A percentile compares a stretch with the other conserved stretches of the same genome.
Conservation (phyloP, 2,113 vertebrate species). For the Apeltes quadracus region DNA sequence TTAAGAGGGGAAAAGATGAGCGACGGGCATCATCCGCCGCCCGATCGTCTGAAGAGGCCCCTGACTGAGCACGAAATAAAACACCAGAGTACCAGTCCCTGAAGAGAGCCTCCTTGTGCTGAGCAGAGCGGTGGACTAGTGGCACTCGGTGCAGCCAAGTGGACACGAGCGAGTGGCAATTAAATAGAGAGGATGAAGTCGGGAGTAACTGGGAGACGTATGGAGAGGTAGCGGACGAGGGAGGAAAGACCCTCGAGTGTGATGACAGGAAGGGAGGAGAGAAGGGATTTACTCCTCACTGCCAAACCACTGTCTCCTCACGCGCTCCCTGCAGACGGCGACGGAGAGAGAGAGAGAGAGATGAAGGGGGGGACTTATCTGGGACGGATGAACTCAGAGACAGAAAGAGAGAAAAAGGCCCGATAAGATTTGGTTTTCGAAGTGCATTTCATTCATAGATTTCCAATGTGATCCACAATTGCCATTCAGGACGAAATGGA, state of each 20-base stretch:
- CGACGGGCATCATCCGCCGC: not conserved
- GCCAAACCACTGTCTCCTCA: slow-evolving; percentile 71
- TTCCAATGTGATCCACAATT: too few species aligned
- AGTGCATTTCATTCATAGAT: not conserved
- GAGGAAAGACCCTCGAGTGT: slow-evolving; percentile 27
- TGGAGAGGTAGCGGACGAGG: not conserved
- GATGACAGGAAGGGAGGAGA: slow-evolving; percentile 37
- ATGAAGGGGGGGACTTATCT: slow-evolving; percentile 9
- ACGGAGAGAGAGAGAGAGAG: not conserved
- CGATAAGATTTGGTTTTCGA: not conserved
- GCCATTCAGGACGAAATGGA: too few species aligned
- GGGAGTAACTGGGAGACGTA: not conserved
- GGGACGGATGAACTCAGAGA: not conserved
- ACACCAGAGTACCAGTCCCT: not conserved
- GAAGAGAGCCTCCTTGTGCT: not conserved
- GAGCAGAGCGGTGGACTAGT: not conserved
- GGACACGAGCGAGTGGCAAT: slow-evolving; percentile 17
- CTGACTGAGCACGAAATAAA: slow-evolving; percentile 18
- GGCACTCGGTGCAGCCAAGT: slow-evolving; percentile 16
- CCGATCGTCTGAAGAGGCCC: too few species aligned
- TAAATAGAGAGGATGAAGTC: slow-evolving; percentile 3
- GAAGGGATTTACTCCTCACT: slow-evolving; percentile 7
- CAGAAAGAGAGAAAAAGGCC: not conserved
- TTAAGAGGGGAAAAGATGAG: not conserved
- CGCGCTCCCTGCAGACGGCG: slow-evolving; percentile 41